phyloP scores from a whole-genome alignment of 2,113 vertebrate genomes.

The Trematocara marginatum region DNA sequence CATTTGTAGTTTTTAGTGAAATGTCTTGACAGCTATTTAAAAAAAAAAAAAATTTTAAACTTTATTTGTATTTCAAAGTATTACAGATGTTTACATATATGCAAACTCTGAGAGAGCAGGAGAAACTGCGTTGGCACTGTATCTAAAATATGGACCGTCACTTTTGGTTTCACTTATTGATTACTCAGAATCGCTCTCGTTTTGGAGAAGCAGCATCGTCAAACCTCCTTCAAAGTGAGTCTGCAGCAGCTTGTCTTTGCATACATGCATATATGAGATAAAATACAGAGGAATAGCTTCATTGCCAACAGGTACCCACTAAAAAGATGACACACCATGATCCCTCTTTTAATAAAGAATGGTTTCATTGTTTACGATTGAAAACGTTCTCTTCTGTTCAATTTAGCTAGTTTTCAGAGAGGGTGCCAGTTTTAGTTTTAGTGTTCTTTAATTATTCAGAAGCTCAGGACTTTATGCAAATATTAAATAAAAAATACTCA shows the following conservation, averaged over 20 bases:
- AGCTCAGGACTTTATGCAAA: not conserved
- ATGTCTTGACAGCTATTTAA: not conserved
- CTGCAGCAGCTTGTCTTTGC: not conserved
- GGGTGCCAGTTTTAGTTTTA: not conserved
- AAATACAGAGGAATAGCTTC: not conserved
- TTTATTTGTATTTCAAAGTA: not conserved
- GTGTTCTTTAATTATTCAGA: not conserved
- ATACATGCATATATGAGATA: not conserved
- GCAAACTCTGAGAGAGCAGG: not conserved
- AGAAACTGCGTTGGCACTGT: not conserved
- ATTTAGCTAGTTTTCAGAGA: not conserved
- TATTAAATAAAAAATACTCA: not conserved
- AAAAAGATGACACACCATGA: not conserved
- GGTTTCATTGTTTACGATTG: not conserved
- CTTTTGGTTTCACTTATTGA: not conserved
- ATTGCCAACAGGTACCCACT: not conserved
- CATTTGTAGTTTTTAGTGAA: not conserved
- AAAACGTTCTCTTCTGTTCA: not conserved
- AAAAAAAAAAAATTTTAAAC: no score
- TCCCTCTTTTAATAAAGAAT: not conserved
- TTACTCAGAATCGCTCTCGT: not conserved
- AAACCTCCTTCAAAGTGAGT: not conserved
- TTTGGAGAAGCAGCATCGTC: not conserved
- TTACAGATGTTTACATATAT: not conserved
- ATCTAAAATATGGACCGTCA: not conserved